Evolutionary conservation across 2,888 invertebrate genomes (phyloP), one percentile per base, ranked within the genome.

Genomic region (Epinotia bilunana): DNA sequence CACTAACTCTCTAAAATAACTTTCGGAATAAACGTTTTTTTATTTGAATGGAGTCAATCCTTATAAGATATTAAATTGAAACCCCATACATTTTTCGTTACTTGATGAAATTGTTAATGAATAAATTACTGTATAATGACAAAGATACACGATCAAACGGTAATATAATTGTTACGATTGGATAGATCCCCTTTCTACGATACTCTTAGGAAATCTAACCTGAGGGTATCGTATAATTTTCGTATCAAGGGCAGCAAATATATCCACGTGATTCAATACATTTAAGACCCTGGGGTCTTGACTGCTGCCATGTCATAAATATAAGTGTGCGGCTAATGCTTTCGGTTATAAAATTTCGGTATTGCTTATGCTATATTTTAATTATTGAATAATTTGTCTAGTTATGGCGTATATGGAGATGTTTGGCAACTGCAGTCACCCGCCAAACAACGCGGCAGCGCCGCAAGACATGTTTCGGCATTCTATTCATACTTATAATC

Each of bases 391-490:
- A 7, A 20, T 78, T 82, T 88, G 80, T 95, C 81, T 95, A 98
- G 98, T 98, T 86, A 97, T 98, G 97, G 98, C 98, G 79, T 99
- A 98, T 91, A 98, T 99, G 98, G 98, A 98, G 94, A 98, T 98
- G 96, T 97, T 98, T 86, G 97, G 98, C 28, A 97, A 97, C 90
- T 98, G 98, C 94, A 97, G 97, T 80, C 97, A 98, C 84, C 95
- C 96, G 79, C 96, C 96, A 77, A 89, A 88, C 79, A 89, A 82
- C 75, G 87, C 88, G 11, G 96, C 96, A 80, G 96, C 95, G 73
- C 95, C 96, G 62, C 95, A 96, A 74, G 98, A 98, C 83, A 96
- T 97, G 90, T 95, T 98, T 89, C 95, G 98, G 67, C 98, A 98
- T 90, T 98, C 98, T 4, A 96, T 98, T 84, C 98, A 98, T 87